These are phyloP conservation scores for Haliclona indistincta DNA, from an alignment of 37 sponge, comb jelly and placozoan species.

Conservation along the genomic window DNA sequence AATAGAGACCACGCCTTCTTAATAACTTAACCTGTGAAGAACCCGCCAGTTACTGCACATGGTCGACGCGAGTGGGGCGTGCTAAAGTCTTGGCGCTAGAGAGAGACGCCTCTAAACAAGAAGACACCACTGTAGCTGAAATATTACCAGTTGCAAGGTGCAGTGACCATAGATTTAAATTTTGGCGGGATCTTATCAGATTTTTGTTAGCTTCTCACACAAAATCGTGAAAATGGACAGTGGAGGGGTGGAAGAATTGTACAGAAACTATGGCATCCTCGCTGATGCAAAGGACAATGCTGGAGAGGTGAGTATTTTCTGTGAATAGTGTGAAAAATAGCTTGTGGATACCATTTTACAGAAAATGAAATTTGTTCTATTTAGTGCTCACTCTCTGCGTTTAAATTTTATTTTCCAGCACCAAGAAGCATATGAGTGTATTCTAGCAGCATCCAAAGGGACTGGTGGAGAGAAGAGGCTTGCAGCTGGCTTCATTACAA, in stretches of 20 bases:
- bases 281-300: constrained; percentile 48
- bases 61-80: too few relatives aligned
- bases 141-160: too few relatives aligned
- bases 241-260: constrained; percentile 48
- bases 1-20: too few relatives aligned
- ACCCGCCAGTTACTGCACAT: too few relatives aligned
- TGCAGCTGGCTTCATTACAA: constrained; percentile 59
- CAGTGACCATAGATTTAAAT: too few relatives aligned
- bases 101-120: too few relatives aligned
- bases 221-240: constrained; percentile 3
- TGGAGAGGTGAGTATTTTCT: constrained; percentile 39
- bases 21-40: too few relatives aligned
- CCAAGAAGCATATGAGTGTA: constrained; percentile 33
- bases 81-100: too few relatives aligned
- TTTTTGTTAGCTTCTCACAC: too few relatives aligned
- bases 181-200: too few relatives aligned
- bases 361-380: neutral
- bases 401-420: constrained; percentile 27
- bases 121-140: too few relatives aligned
- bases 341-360: neutral
- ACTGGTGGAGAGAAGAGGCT: constrained; percentile 52
- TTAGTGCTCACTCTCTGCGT: neutral
- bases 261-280: constrained; percentile 62
- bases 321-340: neutral
- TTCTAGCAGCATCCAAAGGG: constrained; percentile 45